Evolutionary conservation across 1,140 invertebrate species (phyloP).

Genomic region (Asbolus verrucosus): DNA sequence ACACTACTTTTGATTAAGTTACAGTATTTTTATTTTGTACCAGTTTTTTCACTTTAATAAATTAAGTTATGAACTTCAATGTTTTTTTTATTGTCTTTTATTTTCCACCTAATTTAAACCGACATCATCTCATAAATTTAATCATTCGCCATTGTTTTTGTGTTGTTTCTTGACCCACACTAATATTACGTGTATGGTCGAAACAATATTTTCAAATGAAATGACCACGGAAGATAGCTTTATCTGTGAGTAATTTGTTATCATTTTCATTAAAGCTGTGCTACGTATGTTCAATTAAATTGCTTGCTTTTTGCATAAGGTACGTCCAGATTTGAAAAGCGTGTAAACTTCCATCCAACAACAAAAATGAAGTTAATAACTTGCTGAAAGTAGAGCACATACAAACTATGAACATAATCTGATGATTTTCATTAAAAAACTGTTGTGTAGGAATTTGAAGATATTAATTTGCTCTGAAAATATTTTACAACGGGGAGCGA

Average conservation of each 20-base stretch:
- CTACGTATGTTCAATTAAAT: conserved; percentile 13
- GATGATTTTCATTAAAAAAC: too few species aligned
- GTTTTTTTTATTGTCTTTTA: conserved; percentile 11
- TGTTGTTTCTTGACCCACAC: conserved; percentile 59
- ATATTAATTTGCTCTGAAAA: too few species aligned
- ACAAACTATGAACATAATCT: too few species aligned
- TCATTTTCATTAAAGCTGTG: conserved; percentile 12
- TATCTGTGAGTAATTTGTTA: conserved; percentile 5
- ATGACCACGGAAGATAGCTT: conserved; percentile 48
- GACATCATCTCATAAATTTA: conserved; percentile 44
- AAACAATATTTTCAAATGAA: conserved; percentile 54
- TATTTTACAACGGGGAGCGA: too few species aligned
- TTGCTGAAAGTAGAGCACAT: too few species aligned
- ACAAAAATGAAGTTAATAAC: too few species aligned
- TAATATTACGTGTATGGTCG: conserved; percentile 59
- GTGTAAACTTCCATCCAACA: background rate
- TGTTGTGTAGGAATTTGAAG: too few species aligned
- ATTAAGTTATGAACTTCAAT: conserved; percentile 22
- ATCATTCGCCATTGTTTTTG: conserved; percentile 55
- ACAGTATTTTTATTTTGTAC: conserved; percentile 24
- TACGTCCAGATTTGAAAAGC: background rate
- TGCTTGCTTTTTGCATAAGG: background rate
- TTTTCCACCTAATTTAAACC: conserved; percentile 12
- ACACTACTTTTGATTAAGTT: conserved; percentile 12
- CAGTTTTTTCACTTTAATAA: conserved; percentile 37